Base-by-base conservation (phyloP, 2,888 invertebrate species). In the Amphiduros pacificus region DNA sequence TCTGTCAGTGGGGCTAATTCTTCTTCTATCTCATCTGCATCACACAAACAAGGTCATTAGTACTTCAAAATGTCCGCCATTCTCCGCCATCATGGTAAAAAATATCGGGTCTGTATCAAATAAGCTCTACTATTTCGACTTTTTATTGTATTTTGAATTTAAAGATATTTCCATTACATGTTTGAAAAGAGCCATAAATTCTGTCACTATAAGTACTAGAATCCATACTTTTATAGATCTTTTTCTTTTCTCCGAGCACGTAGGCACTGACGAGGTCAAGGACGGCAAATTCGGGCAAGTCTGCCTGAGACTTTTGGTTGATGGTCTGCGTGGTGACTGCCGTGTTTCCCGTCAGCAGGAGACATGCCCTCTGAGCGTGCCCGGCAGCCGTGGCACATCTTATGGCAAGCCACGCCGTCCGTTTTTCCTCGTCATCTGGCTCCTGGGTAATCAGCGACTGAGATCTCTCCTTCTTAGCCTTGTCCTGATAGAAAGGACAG, bases 171-270 rank as follows among this genome's bases (percentile, higher is more conserved):
- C n/a, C n/a, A n/a, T n/a, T n/a, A n/a, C n/a, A n/a, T n/a, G n/a
- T n/a, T n/a, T n/a, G n/a, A n/a, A n/a, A n/a, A n/a, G n/a, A n/a
- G n/a, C n/a, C n/a, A n/a, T n/a, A n/a, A n/a, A n/a, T n/a, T n/a
- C n/a, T n/a, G n/a, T n/a, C n/a, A n/a, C n/a, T n/a, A n/a, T n/a
- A n/a, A n/a, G n/a, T n/a, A n/a, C n/a, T n/a, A n/a, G n/a, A n/a
- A n/a, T n/a, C n/a, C n/a, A 6, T 67, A 80, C 79, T 76, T 68
- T 77, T 78, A 63, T 74, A 81, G 31, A 77, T 69, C 61, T 73
- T 75, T 64, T 79, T 79, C 70, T 76, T 77, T 61, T 79, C 72
- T n/a, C 81, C 81, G 27, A 81, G 71, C 4, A 79, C 77, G 66
- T 80, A 80, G 11, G 68, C 60, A 60, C 76, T 71, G 14, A 81